Evolutionary conservation across 2,888 invertebrate genomes (phyloP).

Genomic region (Agelastica alni): DNA sequence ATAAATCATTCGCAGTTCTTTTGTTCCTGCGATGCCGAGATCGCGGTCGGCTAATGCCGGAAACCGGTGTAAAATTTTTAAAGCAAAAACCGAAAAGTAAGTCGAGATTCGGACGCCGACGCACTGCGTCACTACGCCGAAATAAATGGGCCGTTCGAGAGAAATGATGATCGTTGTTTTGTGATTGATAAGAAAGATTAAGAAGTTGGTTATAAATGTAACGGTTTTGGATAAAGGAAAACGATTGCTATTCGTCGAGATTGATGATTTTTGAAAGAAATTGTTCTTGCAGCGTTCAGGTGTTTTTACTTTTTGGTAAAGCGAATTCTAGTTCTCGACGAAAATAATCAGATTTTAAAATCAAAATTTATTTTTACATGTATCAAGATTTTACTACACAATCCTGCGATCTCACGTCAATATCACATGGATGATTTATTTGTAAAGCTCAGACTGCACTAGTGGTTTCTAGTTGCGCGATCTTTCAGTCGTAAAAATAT

Average conservation of each 20-base stretch:
- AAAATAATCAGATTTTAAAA: no score
- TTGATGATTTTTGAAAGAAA: slow-evolving; percentile 23
- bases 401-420: no score
- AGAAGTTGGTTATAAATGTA: slow-evolving; percentile 27
- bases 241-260: slow-evolving; percentile 25
- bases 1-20: slow-evolving; percentile 23
- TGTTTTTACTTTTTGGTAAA: no score
- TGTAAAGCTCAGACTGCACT: no score
- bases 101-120: slow-evolving; percentile 18
- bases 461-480: no score
- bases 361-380: no score
- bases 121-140: slow-evolving; percentile 4
- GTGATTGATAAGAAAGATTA: slow-evolving; percentile 31
- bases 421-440: no score
- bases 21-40: slow-evolving; percentile 22
- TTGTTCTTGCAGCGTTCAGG: slow-evolving; percentile 15
- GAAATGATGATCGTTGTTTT: slow-evolving; percentile 27
- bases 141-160: slow-evolving; percentile 28
- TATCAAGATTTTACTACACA: no score
- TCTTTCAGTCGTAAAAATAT: no score
- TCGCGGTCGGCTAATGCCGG: slow-evolving; percentile 14
- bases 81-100: slow-evolving; percentile 20
- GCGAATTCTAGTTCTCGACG: no score
- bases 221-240: slow-evolving; percentile 23
- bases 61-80: slow-evolving; percentile 20